Evolutionary conservation across 2,113 vertebrate species (phyloP).

Genomic region (Abramis brama): DNA sequence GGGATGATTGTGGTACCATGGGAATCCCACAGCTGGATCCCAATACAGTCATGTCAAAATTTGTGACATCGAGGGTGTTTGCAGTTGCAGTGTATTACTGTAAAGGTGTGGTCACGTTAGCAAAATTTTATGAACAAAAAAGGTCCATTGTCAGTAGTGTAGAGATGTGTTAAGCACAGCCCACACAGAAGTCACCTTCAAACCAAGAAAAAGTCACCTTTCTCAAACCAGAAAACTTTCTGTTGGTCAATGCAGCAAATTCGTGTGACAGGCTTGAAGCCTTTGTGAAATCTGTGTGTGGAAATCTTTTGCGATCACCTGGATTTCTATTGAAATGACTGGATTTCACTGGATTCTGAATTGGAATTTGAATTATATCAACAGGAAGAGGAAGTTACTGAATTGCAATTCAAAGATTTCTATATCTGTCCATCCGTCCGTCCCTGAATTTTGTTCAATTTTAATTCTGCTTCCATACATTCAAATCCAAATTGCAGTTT

Average conservation of each 20-base stretch:
- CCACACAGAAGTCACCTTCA: too few relatives aligned
- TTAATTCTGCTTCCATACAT: neutral
- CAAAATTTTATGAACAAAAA: too few relatives aligned
- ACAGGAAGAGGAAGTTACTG: neutral
- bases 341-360: neutral
- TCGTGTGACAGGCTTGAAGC: too few relatives aligned
- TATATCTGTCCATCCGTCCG: neutral
- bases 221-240: too few relatives aligned
- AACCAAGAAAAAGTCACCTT: too few relatives aligned
- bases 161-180: too few relatives aligned
- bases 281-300: too few relatives aligned
- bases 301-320: too few relatives aligned
- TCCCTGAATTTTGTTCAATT: neutral
- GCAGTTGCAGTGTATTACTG: neutral
- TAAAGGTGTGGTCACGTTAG: too few relatives aligned
- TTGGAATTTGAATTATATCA: neutral
- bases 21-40: neutral
- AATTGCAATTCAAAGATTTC: neutral
- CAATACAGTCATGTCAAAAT: neutral
- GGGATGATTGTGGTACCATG: constrained; percentile 14
- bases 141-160: too few relatives aligned
- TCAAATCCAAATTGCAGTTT: neutral
- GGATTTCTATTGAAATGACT: too few relatives aligned
- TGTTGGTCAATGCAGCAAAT: too few relatives aligned
- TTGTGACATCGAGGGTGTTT: neutral